phyloP scores from a whole-genome alignment of 2,113 vertebrate genomes.

The Eudorcas thomsonii region DNA sequence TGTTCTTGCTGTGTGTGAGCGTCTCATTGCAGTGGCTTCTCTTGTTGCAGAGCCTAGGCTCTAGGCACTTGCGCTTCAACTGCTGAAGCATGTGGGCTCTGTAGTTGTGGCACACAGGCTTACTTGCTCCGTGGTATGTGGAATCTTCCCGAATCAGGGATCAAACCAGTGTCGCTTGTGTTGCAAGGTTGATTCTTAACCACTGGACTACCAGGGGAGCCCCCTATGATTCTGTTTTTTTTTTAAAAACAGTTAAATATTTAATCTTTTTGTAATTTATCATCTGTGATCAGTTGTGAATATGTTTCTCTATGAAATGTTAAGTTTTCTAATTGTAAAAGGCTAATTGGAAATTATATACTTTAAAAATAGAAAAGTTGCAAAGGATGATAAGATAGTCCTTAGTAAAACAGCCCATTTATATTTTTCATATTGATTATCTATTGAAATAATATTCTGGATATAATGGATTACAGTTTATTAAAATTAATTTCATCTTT shows the following conservation, averaged over 20 bases:
- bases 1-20: not conserved
- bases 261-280: conserved; percentile 5
- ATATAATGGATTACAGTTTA: not conserved
- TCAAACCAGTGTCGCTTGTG: not conserved
- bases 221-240: not conserved
- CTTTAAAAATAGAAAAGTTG: not conserved
- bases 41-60: not conserved
- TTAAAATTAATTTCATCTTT: not conserved
- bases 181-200: not conserved
- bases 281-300: not conserved
- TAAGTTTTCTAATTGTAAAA: not conserved
- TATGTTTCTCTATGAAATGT: not conserved
- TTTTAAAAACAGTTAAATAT: not conserved
- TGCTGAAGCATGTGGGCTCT: not conserved
- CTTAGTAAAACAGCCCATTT: not conserved
- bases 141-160: not conserved
- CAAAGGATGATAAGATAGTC: not conserved
- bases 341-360: not conserved
- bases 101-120: not conserved
- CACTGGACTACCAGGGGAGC: not conserved
- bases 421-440: not conserved
- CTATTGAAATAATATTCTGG: not conserved
- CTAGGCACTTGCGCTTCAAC: not conserved
- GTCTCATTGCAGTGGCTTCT: not conserved
- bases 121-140: not conserved